These are phyloP conservation scores for Anoura caudifer DNA, from an alignment of 2,113 vertebrate genomes.

Conservation along the genomic window DNA sequence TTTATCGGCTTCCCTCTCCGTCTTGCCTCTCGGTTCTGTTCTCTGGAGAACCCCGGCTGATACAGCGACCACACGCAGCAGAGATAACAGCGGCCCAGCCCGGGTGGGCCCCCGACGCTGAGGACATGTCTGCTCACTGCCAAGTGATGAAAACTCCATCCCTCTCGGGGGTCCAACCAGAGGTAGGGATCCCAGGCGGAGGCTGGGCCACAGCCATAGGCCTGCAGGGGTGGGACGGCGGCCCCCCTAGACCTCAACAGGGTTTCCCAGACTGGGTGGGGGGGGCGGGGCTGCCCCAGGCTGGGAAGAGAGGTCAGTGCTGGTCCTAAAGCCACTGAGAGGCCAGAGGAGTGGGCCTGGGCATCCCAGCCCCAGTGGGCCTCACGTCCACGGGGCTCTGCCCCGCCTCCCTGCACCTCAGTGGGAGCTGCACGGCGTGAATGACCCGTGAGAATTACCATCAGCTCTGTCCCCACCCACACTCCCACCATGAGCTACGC, in stretches of 20 bases:
- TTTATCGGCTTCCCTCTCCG: too few relatives aligned
- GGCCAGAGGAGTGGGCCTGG: neutral
- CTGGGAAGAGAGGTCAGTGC: fast-evolving
- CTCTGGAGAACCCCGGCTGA: neutral
- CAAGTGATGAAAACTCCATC: fast-evolving
- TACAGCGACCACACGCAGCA: fast-evolving
- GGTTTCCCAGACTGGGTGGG: fast-evolving
- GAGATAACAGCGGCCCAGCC: neutral
- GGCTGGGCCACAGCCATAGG: neutral
- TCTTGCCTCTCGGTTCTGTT: neutral
- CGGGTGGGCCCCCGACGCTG: fast-evolving
- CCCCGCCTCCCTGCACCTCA: neutral
- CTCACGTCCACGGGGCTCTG: fast-evolving
- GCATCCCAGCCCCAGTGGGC: neutral
- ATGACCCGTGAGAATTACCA: fast-evolving
- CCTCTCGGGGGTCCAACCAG: neutral
- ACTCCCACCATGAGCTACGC: fast-evolving
- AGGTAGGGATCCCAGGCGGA: neutral
- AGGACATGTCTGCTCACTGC: neutral
- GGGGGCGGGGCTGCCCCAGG: neutral
- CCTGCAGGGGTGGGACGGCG: fast-evolving
- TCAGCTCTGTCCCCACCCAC: neutral
- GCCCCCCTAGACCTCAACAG: neutral
- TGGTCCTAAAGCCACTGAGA: neutral
- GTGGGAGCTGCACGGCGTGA: fast-evolving